Evolutionary conservation across 1,140 invertebrate species (phyloP), one percentile per base, ranked within the genome.

Genomic region (Zeugodacus cucurbitae): DNA sequence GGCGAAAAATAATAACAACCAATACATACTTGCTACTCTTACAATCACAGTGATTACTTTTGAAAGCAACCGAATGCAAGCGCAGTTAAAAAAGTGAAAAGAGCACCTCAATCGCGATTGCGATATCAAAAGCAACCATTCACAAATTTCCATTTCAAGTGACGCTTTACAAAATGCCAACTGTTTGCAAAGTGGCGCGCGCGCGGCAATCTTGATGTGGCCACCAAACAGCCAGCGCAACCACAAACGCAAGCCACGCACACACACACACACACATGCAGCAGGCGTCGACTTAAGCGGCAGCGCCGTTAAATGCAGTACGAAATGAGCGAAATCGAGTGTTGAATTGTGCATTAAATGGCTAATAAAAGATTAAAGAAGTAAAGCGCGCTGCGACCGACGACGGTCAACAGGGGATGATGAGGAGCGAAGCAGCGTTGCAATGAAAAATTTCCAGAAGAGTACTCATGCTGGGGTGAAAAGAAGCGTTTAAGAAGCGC

Each of bases 341-440:
- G 67, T 74, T 74, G 67, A 74, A 74, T 74, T 74, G 41, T 82
- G 41, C 74, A 82, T 82, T 82, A 82, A 82, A 82, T 29, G 74
- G 74, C 74, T 82, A 82, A 82, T 82, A 82, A 82, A 82, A 82
- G 74, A 82, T 48, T 82, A 82, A 82, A 82, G 74, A 44, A 78
- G 70, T 26, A 41, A 41, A 74, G 32, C 67, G 67, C 34, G 67
- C n/a, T n/a, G n/a, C 34, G 7, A 37, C 67, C n/a, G 10, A 62
- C 10, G 48, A 5, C 48, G 37, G n/a, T n/a, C 48, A 54, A 14
- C 58, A 59, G n/a, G 26, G 26, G n/a, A 62, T 6, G 48, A 54
- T 14, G n/a, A 26, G 1, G 58, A 26, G n/a, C 10, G 58, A 26
- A 26, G 17, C 7, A 17, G 58, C n/a, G 26, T 2, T 62, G 58